Evolutionary conservation across 2,113 vertebrate genomes (phyloP), one percentile per base, ranked within the genome.

Genomic region (Clarias macrocephalus): DNA sequence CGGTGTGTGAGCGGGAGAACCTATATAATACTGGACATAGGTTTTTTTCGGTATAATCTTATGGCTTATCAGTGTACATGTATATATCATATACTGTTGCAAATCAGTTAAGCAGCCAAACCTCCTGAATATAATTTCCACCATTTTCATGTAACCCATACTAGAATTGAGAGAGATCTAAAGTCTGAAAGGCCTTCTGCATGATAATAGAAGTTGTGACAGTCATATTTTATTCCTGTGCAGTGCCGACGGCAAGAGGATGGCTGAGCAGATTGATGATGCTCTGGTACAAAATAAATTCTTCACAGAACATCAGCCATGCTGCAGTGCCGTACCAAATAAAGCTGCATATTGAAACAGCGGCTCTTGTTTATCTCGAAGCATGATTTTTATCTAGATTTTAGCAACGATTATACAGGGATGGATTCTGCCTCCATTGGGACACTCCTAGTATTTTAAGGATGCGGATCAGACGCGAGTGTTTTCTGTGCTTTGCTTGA

Each of bases 251-350:
- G 76, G 85, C 85, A 86, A 80, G 37, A 87, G 30, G 72, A 56
- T 68, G 33, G 62, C 37, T 72, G 72, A 60, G 59, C 73, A 81
- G 57, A 87, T 81, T 85, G 76, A 82, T 87, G 76, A 87, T 37
- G 57, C 33, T 77, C 54, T 85, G 59, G 82, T 87, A 81, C 68
- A 87, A 57, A 70, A 79, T 68, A 66, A 80, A 75, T 87, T 80
- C 62, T 86, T 79, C 37, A 68, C 60, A 86, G 85, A 86, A 54
- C 75, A 79, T 85, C 84, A 54, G 48, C 42, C 48, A 37, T 33
- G 37, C 59, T 63, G 60, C 23, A 54, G 60, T 57, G 28, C 75
- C 66, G 75, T 48, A 72, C 85, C 56, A 73, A 73, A 52, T 18
- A 59, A 87, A 75, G 19, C 56, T 82, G 66, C 56, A 52, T n/a